Conservation (phyloP, 2,888 invertebrate genomes). For the Nomada ferruginata region DNA sequence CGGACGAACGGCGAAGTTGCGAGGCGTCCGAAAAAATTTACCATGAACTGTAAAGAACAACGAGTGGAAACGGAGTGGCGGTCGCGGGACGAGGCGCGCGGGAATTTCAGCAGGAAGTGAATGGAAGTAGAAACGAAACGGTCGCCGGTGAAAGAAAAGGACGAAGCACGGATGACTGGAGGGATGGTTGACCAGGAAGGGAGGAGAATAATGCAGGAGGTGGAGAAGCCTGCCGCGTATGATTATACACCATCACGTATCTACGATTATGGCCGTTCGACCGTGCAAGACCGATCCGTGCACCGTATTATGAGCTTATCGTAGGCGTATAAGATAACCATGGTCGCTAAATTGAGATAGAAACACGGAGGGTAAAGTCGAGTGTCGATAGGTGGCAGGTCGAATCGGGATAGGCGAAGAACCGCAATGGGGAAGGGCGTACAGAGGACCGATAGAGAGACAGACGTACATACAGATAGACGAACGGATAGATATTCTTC, state of each 20-base stretch:
- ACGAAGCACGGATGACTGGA: not conserved
- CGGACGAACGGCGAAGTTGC: conserved; percentile 32
- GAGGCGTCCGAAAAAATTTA: conserved; percentile 31
- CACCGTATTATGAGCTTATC: conserved; percentile 72
- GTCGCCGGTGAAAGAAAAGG: conserved; percentile 15
- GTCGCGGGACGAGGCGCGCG: conserved; percentile 1
- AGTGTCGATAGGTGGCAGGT: conserved; percentile 58
- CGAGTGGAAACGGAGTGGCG: conserved; percentile 1
- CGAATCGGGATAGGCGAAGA: conserved; percentile 34
- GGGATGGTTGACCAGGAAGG: not conserved
- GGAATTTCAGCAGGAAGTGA: conserved; percentile 40
- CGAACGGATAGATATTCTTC: conserved; percentile 44
- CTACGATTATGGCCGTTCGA: conserved; percentile 68
- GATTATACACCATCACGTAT: conserved; percentile 73
- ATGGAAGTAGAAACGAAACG: conserved; percentile 22
- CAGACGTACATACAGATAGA: conserved; percentile 35
- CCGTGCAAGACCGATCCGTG: conserved; percentile 66
- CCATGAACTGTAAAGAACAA: conserved; percentile 33
- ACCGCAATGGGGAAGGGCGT: conserved; percentile 30
- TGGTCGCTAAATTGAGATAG: conserved; percentile 73
- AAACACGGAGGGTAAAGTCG: conserved; percentile 49
- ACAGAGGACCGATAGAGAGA: conserved; percentile 23
- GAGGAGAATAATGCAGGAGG: conserved; percentile 43
- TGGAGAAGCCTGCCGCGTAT: conserved; percentile 68
- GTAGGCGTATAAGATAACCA: conserved; percentile 70